Percentiles rank a stretch among this genome's conserved stretches.
Evolutionary conservation across 2,888 invertebrate genomes (phyloP).

Genomic region (Scaeva pyrastri): DNA sequence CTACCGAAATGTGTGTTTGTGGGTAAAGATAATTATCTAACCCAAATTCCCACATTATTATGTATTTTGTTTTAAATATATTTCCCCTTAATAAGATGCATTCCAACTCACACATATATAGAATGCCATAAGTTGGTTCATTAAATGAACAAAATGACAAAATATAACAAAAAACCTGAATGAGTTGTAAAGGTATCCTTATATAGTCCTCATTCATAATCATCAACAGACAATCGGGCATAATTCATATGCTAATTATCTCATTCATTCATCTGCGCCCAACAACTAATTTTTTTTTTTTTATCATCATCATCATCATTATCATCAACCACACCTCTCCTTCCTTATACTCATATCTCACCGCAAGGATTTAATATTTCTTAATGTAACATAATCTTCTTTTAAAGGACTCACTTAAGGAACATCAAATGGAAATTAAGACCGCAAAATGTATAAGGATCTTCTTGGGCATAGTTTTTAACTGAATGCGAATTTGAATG

Average conservation of each 20-base stretch:
- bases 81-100: conserved; percentile 21
- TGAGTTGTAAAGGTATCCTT: conserved; percentile 1
- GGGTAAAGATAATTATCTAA: background rate
- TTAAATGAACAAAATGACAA: conserved; percentile 1
- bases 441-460: conserved; percentile 30
- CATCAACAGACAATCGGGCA: conserved; percentile 36
- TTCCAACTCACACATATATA: conserved; percentile 25
- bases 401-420: conserved; percentile 65
- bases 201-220: conserved; percentile 21
- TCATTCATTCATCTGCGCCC: conserved; percentile 64
- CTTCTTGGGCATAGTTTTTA: conserved; percentile 40
- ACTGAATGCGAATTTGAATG: conserved; percentile 41
- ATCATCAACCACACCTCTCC: background rate
- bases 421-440: conserved; percentile 70
- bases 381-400: conserved; percentile 74
- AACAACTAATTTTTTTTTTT: conserved; percentile 21
- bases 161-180: conserved; percentile 3
- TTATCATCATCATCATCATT: conserved; percentile 1
- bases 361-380: conserved; percentile 71
- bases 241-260: conserved; percentile 71
- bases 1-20: too few relatives aligned
- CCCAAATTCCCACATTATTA: conserved; percentile 48
- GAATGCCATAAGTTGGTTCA: conserved; percentile 17
- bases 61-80: conserved; percentile 9
- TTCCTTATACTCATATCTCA: conserved; percentile 40